Evolutionary conservation across 2,888 invertebrate genomes (phyloP).

Genomic region (Nephrotoma flavescens): DNA sequence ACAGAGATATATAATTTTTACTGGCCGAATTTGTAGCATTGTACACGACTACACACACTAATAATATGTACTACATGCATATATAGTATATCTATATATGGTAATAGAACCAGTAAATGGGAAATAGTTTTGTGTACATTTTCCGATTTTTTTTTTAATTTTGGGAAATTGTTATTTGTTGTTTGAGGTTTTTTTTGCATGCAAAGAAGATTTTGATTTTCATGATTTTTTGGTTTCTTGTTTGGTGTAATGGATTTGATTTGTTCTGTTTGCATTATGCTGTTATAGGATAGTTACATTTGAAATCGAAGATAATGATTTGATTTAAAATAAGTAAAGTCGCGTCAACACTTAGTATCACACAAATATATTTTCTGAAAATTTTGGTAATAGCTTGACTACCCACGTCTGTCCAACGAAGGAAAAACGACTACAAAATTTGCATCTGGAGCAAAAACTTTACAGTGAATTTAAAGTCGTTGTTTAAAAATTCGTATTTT

Average conservation of each 20-base stretch:
- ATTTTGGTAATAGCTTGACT: too few relatives aligned
- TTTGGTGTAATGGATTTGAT: not conserved
- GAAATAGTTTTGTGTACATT: not conserved
- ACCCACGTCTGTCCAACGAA: too few relatives aligned
- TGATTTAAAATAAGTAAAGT: too few relatives aligned
- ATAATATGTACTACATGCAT: not conserved
- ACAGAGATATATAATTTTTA: not conserved
- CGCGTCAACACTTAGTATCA: too few relatives aligned
- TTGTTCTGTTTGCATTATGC: not conserved
- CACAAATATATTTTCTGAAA: too few relatives aligned
- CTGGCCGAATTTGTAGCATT: not conserved
- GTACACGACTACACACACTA: not conserved
- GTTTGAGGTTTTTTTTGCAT: not conserved
- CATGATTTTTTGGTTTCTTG: not conserved
- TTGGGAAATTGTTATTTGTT: not conserved
- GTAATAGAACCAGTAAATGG: not conserved
- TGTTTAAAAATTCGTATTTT: too few relatives aligned
- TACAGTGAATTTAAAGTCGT: too few relatives aligned
- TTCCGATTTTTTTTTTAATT: not conserved
- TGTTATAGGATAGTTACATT: not conserved
- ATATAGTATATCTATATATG: too few relatives aligned
- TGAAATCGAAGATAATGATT: not conserved
- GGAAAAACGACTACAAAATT: too few relatives aligned
- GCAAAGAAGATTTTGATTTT: not conserved
- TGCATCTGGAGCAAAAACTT: too few relatives aligned